A percentile compares a stretch with the other conserved stretches of the same genome.
These are phyloP conservation scores for Uromys caudimaculatus DNA, from an alignment of 2,797 vertebrate genomes.

Conservation along the genomic window DNA sequence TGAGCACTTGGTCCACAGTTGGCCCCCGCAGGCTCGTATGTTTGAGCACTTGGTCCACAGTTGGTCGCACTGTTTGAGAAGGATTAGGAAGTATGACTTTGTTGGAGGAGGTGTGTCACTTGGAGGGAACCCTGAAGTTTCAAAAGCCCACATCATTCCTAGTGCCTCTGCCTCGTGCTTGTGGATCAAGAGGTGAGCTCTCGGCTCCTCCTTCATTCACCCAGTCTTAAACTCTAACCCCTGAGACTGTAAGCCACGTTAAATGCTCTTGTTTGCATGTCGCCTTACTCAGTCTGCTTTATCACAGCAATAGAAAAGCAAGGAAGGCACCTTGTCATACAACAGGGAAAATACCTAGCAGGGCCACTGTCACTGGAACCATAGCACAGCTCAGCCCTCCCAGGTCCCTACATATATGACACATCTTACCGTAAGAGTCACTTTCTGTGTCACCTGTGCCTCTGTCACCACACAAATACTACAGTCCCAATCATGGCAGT, in stretches of 20 bases:
- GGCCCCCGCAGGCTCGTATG: neutral
- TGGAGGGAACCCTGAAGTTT: neutral
- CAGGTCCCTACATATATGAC: neutral
- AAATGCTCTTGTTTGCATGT: neutral
- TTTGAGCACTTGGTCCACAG: neutral
- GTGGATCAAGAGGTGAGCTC: neutral
- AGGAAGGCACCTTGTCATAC: neutral
- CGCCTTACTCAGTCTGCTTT: neutral
- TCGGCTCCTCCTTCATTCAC: neutral
- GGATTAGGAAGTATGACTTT: neutral
- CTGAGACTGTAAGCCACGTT: neutral
- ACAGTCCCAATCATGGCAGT: rapidly evolving
- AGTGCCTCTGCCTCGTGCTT: neutral
- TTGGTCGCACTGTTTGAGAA: neutral
- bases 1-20: too few relatives aligned
- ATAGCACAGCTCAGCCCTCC: neutral
- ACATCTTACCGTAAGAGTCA: neutral
- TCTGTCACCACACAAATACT: neutral
- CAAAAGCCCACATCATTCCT: neutral
- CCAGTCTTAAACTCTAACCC: neutral
- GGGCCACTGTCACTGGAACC: neutral
- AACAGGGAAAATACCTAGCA: neutral
- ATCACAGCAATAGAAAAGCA: neutral
- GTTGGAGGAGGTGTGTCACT: neutral
- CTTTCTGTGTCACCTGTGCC: neutral